Evolutionary conservation across 2,888 invertebrate species (phyloP).

Genomic region (Lydus trimaculatus): DNA sequence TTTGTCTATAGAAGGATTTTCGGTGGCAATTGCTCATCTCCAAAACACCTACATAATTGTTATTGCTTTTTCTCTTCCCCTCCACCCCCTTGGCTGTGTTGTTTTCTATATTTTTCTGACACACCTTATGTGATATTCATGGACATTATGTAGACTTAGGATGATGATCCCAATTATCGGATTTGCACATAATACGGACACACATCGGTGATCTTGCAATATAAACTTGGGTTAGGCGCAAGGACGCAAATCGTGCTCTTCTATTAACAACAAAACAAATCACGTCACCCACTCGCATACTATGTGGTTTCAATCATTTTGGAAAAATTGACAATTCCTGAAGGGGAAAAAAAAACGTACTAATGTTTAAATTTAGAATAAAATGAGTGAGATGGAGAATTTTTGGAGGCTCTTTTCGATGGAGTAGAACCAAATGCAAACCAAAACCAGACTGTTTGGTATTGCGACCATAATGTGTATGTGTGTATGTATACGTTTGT

Average conservation of each 20-base stretch:
- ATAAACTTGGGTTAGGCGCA: constrained; percentile 51
- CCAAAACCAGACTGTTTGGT: constrained; percentile 48
- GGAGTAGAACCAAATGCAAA: constrained; percentile 30
- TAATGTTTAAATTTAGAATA: background rate
- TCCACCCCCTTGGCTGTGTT: background rate
- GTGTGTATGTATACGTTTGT: background rate
- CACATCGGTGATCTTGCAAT: constrained; percentile 40
- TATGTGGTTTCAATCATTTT: background rate
- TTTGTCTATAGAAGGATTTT: background rate
- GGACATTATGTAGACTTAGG: constrained; percentile 38
- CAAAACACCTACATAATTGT: background rate
- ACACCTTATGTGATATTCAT: constrained; percentile 19
- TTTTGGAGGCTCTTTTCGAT: constrained; percentile 1
- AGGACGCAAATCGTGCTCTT: constrained; percentile 45
- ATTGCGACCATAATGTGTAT: constrained; percentile 49
- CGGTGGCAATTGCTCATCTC: constrained; percentile 9
- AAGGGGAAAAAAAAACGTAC: background rate
- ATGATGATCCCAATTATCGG: constrained; percentile 57
- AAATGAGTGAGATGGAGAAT: background rate
- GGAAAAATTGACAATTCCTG: background rate
- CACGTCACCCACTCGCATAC: constrained; percentile 36
- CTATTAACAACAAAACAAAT: constrained; percentile 36
- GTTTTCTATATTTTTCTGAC: background rate
- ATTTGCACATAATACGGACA: constrained; percentile 57
- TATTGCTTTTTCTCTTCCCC: too few relatives aligned